Evolutionary conservation across 2,888 invertebrate genomes (phyloP), one percentile per base, ranked within the genome.

Genomic region (Octonoba sinensis): DNA sequence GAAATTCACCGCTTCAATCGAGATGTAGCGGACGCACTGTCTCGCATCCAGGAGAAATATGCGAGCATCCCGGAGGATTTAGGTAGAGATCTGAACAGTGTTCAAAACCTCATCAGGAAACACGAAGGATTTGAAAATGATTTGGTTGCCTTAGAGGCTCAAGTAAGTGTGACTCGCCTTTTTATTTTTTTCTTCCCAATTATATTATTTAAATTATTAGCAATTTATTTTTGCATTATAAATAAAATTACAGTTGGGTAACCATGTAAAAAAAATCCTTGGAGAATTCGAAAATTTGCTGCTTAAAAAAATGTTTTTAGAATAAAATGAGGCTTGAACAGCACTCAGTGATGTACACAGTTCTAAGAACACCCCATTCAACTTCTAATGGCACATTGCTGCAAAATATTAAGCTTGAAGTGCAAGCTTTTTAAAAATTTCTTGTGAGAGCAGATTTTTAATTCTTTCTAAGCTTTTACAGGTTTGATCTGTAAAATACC

Each of bases 1-100:
- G 97, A 98, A 90, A 96, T 99, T 85, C 99, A 99, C 89, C 92
- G 97, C 74, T 99, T 97, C 91, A 98, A 99, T 90, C 92, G 97
- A 72, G 98, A 98, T 89, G 96, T 95, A 1, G 95, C 94, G 24
- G 97, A 98, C 87, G 94, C 96, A 1, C 89, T 96, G 12, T 93
- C 95, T 56, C 91, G 97, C 27, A 96, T 96, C 56, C 95, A 94
- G 87, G 97, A 96, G 88, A 96, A 97, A 87, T 93, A 94, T 84
- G 94, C 94, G 0, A 93, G 93, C 3, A 92, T 99, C 57, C 94
- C 95, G 0, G 93, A 93, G 0, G 91, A 91, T 83, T 89, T 93
- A 18, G 93, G 93, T 85, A 91, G 95, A 65, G 97, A 97, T 89
- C 91, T 96, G 72, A 94, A 96, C 86, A 94, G 95, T 0, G 96